Evolutionary conservation across 2,113 vertebrate species (phyloP), one percentile per base, ranked within the genome.

Genomic region (Miniopterus natalensis): DNA sequence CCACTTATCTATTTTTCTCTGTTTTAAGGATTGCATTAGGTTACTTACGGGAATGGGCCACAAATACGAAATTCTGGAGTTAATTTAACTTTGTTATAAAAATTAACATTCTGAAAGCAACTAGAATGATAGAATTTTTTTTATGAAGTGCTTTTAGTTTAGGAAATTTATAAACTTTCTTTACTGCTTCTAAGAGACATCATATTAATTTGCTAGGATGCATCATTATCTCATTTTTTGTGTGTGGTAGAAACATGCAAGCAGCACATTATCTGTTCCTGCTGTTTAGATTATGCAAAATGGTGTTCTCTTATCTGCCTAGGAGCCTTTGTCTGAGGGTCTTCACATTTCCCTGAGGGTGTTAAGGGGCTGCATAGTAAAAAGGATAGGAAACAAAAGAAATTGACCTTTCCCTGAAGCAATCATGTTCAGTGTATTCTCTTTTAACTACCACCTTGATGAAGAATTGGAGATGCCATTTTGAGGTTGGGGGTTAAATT

Each of bases 401-500:
- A 0, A 90, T 79, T 25, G 66, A 78, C 49, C 88, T 95, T 71
- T 57, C 25, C 92, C 14, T 73, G 49, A 81, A 95, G n/a, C 40
- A 78, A 0, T 14, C 8, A 13, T 78, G 17, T 85, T 73, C 4
- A 4, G 4, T 80, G 57, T 83, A 15, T 92, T 66, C 40, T 27
- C 75, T 94, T 84, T 31, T 36, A 29, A 49, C 31, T 73, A 18
- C 47, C 2, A 78, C 27, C 27, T 2, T 83, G 68, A 83, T 59
- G 84, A 86, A 81, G 74, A 80, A 59, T 68, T 93, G 13, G 65
- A 86, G 42, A 83, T 81, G 42, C 29, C 40, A 80, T 45, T 85
- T 93, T 86, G 87, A 83, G 63, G 55, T 91, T 79, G 14, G 9
- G 65, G 73, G 21, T 96, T 96, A 96, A 92, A 70, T 90, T 90